Conservation (phyloP, 1,140 invertebrate genomes). For the Caenorhabditis briggsae region DNA sequence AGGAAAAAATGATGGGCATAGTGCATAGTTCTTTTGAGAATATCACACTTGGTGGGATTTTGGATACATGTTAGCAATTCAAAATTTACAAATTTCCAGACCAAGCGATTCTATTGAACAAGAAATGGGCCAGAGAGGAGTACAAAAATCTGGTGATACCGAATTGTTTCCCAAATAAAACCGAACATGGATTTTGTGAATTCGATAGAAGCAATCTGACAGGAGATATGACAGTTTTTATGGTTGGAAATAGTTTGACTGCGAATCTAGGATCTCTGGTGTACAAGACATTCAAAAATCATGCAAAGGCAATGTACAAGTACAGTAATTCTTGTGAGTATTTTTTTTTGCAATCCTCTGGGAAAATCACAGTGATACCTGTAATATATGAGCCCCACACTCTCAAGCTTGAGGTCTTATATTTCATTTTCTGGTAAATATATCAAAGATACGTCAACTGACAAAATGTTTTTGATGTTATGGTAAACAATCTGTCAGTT, state of each 20-base stretch:
- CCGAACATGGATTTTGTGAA: conserved; percentile 49
- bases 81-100: neutral
- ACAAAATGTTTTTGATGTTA: no score
- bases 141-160: conserved; percentile 35
- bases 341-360: no score
- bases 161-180: conserved; percentile 48
- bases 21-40: neutral
- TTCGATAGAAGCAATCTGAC: conserved; percentile 24
- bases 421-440: no score
- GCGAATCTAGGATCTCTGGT: conserved; percentile 30
- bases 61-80: neutral
- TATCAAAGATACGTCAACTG: no score
- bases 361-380: no score
- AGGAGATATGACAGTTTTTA: conserved; percentile 21
- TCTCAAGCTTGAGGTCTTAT: no score
- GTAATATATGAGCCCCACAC: no score
- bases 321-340: conserved; percentile 50
- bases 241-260: conserved; percentile 39
- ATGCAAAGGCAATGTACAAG: conserved; percentile 24
- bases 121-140: conserved; percentile 46
- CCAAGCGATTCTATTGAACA: conserved; percentile 18
- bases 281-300: conserved; percentile 31
- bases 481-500: no score
- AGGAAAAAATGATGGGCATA: neutral
- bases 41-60: conserved; percentile 5